These are phyloP conservation scores for Poeciliopsis infans DNA, from an alignment of 2,797 vertebrate species.

Conservation along the genomic window DNA sequence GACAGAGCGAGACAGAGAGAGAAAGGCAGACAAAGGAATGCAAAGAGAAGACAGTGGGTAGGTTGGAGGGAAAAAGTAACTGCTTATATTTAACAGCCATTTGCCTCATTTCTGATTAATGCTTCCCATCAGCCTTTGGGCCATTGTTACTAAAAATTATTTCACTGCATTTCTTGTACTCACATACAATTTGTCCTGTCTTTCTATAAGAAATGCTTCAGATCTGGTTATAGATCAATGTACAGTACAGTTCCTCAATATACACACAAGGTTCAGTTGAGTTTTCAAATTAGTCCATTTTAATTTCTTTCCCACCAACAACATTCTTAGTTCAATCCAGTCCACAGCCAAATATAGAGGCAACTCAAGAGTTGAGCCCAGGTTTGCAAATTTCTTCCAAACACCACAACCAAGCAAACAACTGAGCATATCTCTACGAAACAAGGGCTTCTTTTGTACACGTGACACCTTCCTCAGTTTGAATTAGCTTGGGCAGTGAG, in stretches of 20 bases:
- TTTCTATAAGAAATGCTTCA: conserved; percentile 36
- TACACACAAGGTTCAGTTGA: no score
- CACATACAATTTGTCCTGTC: conserved; percentile 43
- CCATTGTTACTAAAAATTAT: conserved; percentile 63
- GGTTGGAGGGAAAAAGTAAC: conserved; percentile 19
- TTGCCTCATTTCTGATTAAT: conserved; percentile 78
- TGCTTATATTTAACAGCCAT: conserved; percentile 74
- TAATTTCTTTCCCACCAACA: no score
- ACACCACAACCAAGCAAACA: no score
- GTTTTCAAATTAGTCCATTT: no score
- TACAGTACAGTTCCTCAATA: no score
- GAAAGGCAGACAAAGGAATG: conserved; percentile 30
- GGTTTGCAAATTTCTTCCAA: no score
- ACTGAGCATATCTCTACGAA: no score
- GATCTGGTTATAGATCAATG: neutral
- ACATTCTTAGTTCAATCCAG: no score
- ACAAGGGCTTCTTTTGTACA: no score
- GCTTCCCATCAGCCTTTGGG: conserved; percentile 71
- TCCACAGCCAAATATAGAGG: no score
- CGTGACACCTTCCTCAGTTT: neutral
- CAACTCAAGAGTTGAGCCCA: no score
- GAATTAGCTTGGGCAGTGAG: neutral
- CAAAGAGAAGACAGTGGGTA: neutral
- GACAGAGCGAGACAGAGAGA: conserved; percentile 24
- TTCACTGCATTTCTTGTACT: conserved; percentile 49